Base-by-base conservation (phyloP, 2,797 vertebrate species). In the Agapornis canus region DNA sequence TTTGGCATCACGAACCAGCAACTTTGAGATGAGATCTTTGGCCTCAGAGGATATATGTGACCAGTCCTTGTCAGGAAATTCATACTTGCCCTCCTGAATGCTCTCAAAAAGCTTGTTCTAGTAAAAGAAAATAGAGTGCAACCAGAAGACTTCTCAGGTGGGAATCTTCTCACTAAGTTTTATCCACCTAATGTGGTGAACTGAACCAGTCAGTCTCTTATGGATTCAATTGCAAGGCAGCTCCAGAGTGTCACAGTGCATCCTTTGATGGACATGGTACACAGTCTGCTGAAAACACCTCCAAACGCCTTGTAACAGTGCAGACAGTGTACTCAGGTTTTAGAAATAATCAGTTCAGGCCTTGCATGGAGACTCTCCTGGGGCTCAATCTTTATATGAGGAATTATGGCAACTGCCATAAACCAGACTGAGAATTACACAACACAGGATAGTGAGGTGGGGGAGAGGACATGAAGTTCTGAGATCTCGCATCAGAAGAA, bases 11-110 rank as follows among this genome's bases (percentile, higher is more conserved):
- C 97, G 97, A 81, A 98, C 98, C 65, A 98, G 97, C 56, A 98
- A 96, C 95, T 97, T 98, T 49, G 98, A 98, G 95, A 98, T 98
- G 77, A 98, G 98, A 96, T 98, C 98, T 96, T 98, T 98, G 92
- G 98, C 98, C 19, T 97, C 97, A 5, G 4, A 95, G 63, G 98
- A 98, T 94, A 98, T 98, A 48, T 97, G 98, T 0, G 98, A 98
- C 98, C 98, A 98, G 92, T 98, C 98, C 90, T 98, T 98, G 72
- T 98, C 98, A 6, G 98, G 98, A 96, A 98, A 98, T 89, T 98
- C 98, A 8, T 98, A 98, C 49, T 98, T 98, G 79, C 98, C 98
- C 90, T 98, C 97, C 72, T 98, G 98, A 94, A 98, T 98, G 93
- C 98, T 98, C 95, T 98, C 98, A 95, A 98, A 98, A 48, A 98